A percentile compares a stretch with the other conserved stretches of the same genome.
Conservation (phyloP, 2,797 vertebrate species). For the Ctenochaetus hawaiiensis region DNA sequence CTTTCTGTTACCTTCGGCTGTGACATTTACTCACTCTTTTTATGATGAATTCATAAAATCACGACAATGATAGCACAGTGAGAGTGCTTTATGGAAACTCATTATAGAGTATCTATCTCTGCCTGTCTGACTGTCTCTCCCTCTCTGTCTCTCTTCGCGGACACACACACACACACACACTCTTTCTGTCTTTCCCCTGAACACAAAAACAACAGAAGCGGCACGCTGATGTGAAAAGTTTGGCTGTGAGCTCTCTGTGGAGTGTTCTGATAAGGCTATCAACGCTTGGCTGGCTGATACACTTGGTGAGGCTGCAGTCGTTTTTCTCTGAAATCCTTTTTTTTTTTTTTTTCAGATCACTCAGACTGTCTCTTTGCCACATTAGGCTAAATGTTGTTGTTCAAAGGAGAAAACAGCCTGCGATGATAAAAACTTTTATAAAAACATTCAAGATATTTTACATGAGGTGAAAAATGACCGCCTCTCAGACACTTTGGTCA, state of each 20-base stretch:
- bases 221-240: slow-evolving; percentile 79
- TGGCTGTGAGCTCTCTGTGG: slow-evolving; percentile 77
- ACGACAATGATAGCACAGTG: slow-evolving; percentile 67
- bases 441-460: slow-evolving; percentile 37
- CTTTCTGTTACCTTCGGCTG: slow-evolving; percentile 63
- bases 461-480: slow-evolving; percentile 33
- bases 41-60: slow-evolving; percentile 83
- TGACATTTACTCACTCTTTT: slow-evolving; percentile 80
- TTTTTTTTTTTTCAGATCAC: slow-evolving; percentile 47
- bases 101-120: slow-evolving; percentile 76
- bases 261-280: slow-evolving; percentile 81
- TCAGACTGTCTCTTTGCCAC: slow-evolving; percentile 69
- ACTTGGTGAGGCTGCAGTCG: slow-evolving; percentile 63
- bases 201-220: slow-evolving; percentile 72
- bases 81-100: slow-evolving; percentile 77
- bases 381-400: slow-evolving; percentile 66
- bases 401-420: slow-evolving; percentile 53
- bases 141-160: slow-evolving; percentile 3
- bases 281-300: slow-evolving; percentile 73
- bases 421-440: slow-evolving; percentile 41
- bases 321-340: slow-evolving; percentile 70
- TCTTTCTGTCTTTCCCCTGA: slow-evolving; percentile 53
- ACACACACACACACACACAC: slow-evolving; percentile 22
- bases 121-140: slow-evolving; percentile 56
- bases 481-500: slow-evolving; percentile 22